Evolutionary conservation across 2,113 vertebrate species (phyloP), one percentile per base, ranked within the genome.

Genomic region (Strix aluco): DNA sequence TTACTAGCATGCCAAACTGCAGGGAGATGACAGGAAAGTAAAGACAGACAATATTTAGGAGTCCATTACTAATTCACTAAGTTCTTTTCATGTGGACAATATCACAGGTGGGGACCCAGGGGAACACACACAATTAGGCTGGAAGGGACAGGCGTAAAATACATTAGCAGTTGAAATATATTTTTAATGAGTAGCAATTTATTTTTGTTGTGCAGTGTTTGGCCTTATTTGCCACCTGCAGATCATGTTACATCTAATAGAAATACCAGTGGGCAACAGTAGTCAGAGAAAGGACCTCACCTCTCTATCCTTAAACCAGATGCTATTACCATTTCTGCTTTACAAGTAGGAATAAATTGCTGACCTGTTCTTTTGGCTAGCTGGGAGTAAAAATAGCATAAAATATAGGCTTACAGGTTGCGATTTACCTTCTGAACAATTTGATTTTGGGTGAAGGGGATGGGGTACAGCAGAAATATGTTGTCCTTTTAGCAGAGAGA

Each of bases 151-250:
- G 75, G 46, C 10, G 61, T 92, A 93, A 96, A 96, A 96, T 3
- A 86, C 73, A 93, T 97, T 93, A 96, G 66, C 80, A 83, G 59
- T n/a, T 34, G 75, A 92, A 97, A 95, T n/a, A 65, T 4, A 54
- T 55, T 79, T 84, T 95, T 92, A 92, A 95, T 14, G 78, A 96
- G 51, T 3, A 92, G 67, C 49, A 42, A 87, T 91, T 97, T 72
- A 72, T 91, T 93, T 88, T 44, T 86, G 47, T 70, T 88, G 71
- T 19, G 3, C 11, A 4, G 10, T 5, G 55, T 67, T 91, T 82
- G 84, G 78, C 74, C 49, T 77, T 69, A 89, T 90, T 81, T 94
- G 81, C 81, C 88, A 96, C 94, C 88, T 90, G 90, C 57, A 78
- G 95, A 82, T 96, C 90, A 75, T 7, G 9, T 96, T 94, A 91